Evolutionary conservation across 1,140 invertebrate species (phyloP).

Genomic region (Maniola jurtina): DNA sequence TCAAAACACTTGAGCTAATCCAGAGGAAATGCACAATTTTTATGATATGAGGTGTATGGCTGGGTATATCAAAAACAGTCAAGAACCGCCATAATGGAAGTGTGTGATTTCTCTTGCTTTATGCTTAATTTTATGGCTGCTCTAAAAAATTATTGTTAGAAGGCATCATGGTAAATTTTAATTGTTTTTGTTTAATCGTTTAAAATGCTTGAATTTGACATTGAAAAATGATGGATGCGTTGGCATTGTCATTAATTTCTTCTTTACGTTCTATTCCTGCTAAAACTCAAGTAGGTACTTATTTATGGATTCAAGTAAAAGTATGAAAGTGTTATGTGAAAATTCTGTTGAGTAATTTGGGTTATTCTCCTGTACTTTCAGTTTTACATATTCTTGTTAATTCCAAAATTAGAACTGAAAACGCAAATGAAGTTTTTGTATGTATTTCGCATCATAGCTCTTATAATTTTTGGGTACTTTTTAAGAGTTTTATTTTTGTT

Average conservation of each 20-base stretch:
- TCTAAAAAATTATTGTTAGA: background rate
- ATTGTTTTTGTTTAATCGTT: too few relatives aligned
- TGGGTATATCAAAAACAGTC: too few relatives aligned
- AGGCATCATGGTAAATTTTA: background rate
- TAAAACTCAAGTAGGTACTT: background rate
- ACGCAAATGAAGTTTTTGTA: slow-evolving; percentile 36
- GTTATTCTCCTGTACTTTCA: background rate
- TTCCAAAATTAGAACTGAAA: background rate
- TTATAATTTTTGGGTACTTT: slow-evolving; percentile 33
- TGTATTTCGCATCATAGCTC: slow-evolving; percentile 36
- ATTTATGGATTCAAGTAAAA: background rate
- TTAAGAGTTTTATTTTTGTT: slow-evolving; percentile 23
- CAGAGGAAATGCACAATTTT: background rate
- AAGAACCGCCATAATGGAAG: background rate
- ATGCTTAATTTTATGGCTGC: background rate
- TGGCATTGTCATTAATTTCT: background rate
- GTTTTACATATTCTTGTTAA: slow-evolving; percentile 8
- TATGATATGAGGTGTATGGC: too few relatives aligned
- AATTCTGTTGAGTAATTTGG: background rate
- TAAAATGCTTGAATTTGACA: background rate
- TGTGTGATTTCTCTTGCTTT: background rate
- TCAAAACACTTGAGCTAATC: background rate
- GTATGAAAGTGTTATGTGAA: background rate
- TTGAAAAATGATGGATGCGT: background rate
- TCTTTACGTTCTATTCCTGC: background rate